These are phyloP conservation scores for Drosophila parthenogenetica DNA, from an alignment of 2,888 invertebrate species.

Conservation along the genomic window DNA sequence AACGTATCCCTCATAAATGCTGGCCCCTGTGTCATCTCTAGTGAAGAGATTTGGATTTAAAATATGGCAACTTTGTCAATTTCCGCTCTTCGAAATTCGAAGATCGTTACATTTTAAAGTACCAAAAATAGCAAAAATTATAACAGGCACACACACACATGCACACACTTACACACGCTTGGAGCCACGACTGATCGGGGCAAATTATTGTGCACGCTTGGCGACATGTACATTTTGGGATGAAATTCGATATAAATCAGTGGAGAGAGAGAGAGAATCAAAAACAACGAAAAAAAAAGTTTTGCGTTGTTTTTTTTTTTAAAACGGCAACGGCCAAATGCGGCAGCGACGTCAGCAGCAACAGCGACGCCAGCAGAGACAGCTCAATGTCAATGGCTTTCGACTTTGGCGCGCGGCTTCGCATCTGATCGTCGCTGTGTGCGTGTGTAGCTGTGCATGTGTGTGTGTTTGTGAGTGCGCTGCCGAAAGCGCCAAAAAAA, in stretches of 20 bases:
- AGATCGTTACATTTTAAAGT: slow-evolving; percentile 68
- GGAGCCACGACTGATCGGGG: slow-evolving; percentile 11
- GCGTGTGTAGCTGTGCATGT: slow-evolving; percentile 12
- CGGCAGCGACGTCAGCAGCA: slow-evolving; percentile 40
- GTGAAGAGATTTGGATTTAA: slow-evolving; percentile 1
- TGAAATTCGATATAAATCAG: slow-evolving; percentile 55
- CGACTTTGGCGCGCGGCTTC: slow-evolving; percentile 23
- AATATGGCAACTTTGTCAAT: slow-evolving; percentile 68
- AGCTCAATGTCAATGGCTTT: slow-evolving; percentile 77
- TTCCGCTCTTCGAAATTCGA: slow-evolving; percentile 66
- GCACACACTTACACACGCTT: slow-evolving; percentile 5
- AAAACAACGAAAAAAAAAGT: slow-evolving; percentile 16
- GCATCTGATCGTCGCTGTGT: slow-evolving; percentile 9
- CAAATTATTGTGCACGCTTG: slow-evolving; percentile 32
- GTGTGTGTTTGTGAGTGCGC: slow-evolving; percentile 18
- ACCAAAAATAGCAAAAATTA: slow-evolving; percentile 40
- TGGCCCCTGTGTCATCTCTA: slow-evolving; percentile 39
- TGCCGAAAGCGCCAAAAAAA: slow-evolving; percentile 47
- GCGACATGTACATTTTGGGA: slow-evolving; percentile 71
- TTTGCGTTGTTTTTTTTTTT: slow-evolving; percentile 48
- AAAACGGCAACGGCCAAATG: slow-evolving; percentile 75
- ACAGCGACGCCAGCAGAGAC: slow-evolving; percentile 48
- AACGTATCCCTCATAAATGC: slow-evolving; percentile 8
- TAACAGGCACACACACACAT: slow-evolving; percentile 7
- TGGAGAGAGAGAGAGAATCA: slow-evolving; percentile 13